Base-by-base conservation (phyloP, 2,113 vertebrate genomes). In the Anolis sagrei region DNA sequence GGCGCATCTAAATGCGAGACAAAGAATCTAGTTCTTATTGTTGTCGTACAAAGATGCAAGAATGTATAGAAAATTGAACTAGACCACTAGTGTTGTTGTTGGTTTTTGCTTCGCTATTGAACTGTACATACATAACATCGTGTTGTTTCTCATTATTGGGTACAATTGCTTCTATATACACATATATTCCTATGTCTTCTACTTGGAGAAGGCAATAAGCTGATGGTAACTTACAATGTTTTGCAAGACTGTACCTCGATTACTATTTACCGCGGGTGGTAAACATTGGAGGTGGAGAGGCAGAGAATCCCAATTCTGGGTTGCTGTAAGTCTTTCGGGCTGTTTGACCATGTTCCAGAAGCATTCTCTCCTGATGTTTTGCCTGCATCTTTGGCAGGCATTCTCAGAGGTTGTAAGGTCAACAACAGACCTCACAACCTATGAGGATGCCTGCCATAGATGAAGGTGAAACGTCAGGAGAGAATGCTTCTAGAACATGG, bases 141-240 rank as follows among this genome's bases (percentile, higher is more conserved):
- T 1, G 5, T 73, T 81, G 73, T 92, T 92, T 93, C 91, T 91
- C 93, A 95, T 90, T 92, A 91, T 85, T 90, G 86, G 48, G 76
- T 81, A 79, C 66, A 82, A 69, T 14, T 79, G 54, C 64, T 86
- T 85, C 32, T 82, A 77, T 85, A 79, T 84, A 82, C 85, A 90
- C 80, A 90, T n/a, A 92, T 89, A 89, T 94, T 44, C 39, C 93
- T 92, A 86, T 89, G 84, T 89, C 87, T 92, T 90, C 91, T 93
- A 90, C 86, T 83, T 66, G 6, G 78, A 86, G 88, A 94, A 89
- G 39, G n/a, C 34, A 23, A 94, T 86, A 49, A 10, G 25, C 89
- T 88, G 91, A 92, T 90, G 58, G 81, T 89, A 78, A 87, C 88
- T 86, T 91, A 92, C 54, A 90, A 94, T 93, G 86, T 87, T 94